A percentile compares a stretch with the other conserved stretches of the same genome.
These are phyloP conservation scores for Lophura nycthemera DNA, from an alignment of 2,113 vertebrate genomes.

Conservation along the genomic window DNA sequence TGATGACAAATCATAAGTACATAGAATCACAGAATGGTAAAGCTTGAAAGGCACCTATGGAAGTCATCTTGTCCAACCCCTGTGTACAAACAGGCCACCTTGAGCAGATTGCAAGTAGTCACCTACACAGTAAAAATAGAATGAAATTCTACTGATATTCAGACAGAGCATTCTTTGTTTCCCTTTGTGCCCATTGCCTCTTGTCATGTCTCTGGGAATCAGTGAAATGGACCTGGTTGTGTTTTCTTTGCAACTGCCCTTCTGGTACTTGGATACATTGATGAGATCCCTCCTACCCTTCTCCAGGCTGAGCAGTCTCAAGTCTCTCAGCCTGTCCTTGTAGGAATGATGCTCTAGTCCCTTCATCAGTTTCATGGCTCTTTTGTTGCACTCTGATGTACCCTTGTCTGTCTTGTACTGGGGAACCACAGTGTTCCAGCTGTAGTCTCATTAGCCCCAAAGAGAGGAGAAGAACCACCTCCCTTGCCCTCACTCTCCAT, in stretches of 20 bases:
- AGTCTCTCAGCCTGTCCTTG: neutral
- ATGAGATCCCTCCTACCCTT: neutral
- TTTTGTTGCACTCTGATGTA: neutral
- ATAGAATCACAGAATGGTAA: neutral
- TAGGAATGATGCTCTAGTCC: neutral
- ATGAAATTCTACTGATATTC: neutral
- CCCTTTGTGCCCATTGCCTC: no score
- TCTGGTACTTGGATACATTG: neutral
- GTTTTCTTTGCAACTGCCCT: neutral
- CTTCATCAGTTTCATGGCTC: neutral
- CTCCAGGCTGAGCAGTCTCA: neutral
- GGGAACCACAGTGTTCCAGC: neutral
- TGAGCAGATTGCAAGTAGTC: neutral
- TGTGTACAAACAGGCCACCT: neutral
- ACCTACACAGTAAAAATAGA: neutral
- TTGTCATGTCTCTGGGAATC: neutral
- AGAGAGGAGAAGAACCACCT: neutral
- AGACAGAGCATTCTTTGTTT: neutral
- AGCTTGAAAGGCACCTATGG: neutral
- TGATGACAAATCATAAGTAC: neutral
- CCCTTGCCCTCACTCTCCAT: neutral
- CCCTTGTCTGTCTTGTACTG: neutral
- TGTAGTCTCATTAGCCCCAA: neutral
- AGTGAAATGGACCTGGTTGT: neutral
- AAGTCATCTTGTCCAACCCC: neutral